Conservation (phyloP, 2,797 vertebrate genomes). For the Gymnoscopelus microlampas region DNA sequence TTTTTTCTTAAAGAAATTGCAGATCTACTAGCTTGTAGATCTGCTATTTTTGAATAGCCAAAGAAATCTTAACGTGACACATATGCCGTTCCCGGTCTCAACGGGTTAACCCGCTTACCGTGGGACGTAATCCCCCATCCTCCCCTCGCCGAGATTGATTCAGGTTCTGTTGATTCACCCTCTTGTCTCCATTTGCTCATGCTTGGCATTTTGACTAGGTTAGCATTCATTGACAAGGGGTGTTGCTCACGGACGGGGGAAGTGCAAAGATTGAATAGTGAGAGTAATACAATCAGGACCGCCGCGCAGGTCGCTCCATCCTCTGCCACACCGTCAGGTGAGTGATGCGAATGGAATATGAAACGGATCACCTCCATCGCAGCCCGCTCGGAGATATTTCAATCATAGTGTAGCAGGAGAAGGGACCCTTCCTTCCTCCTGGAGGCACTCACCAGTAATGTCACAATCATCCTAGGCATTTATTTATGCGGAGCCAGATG, state of each 20-base stretch:
- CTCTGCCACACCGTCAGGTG: conserved; percentile 30
- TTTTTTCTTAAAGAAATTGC: too few relatives aligned
- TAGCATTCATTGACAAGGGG: conserved; percentile 51
- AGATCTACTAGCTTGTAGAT: too few relatives aligned
- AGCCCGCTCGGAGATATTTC: conserved; percentile 16
- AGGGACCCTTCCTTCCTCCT: background rate
- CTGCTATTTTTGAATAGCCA: too few relatives aligned
- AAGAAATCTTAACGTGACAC: too few relatives aligned
- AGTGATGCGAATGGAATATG: conserved; percentile 39
- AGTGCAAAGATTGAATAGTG: conserved; percentile 46
- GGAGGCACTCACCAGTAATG: conserved; percentile 2
- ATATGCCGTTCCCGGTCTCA: too few relatives aligned
- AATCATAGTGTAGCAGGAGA: conserved; percentile 28
- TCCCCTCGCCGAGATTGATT: conserved; percentile 64
- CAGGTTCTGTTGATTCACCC: conserved; percentile 55
- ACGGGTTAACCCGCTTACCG: conserved; percentile 43
- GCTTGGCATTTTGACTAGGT: conserved; percentile 64
- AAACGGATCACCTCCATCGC: conserved; percentile 30
- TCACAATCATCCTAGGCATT: conserved; percentile 18
- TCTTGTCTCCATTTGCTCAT: conserved; percentile 55
- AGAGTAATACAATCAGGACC: conserved; percentile 31
- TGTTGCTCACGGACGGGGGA: conserved; percentile 18
- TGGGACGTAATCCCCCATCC: conserved; percentile 64
- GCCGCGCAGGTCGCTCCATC: conserved; percentile 32
- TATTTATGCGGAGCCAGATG: conserved; percentile 48